Evolutionary conservation across 2,888 invertebrate species (phyloP), one percentile per base, ranked within the genome.

Genomic region (Resseliella maxima): DNA sequence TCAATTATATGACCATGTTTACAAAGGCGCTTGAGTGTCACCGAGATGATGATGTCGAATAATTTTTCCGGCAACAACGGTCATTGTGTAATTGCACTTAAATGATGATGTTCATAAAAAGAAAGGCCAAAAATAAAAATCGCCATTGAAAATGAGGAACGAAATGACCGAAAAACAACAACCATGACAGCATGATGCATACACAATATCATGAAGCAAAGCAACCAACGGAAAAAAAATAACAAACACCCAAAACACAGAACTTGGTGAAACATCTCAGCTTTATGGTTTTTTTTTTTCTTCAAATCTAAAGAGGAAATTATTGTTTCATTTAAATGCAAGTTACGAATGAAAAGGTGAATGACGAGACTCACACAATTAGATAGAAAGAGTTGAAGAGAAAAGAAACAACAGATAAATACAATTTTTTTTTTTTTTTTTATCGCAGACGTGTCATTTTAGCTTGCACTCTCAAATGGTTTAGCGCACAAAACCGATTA

Each of bases 321-420:
- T 72, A 72, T 31, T 59, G 24, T 59, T 59, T 59, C 59, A 59
- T 72, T 72, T 72, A 72, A 72, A 72, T 72, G 72, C 72, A 72
- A 72, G 31, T 72, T 72, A 10, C 35, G 31, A 31, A 31, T 35
- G 72, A 27, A 59, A 41, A 50, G 15, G 46, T 8, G 15, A 50
- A 50, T 18, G 46, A 18, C 46, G 46, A 6, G 46, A 50, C 46
- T 8, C 8, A 8, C 2, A 50, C 46, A 18, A 50, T 18, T 2
- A 18, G 46, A 50, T 8, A 41, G 41, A 27, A 1, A 15, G n/a
- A 72, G 59, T 15, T 0, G 15, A n/a, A 72, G 6, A 72, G 6
- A 72, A 6, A 31, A 18, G 24, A 59, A 24, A n/a, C n/a, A n/a
- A n/a, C n/a, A n/a, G n/a, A n/a, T n/a, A n/a, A n/a, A n/a, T n/a